Evolutionary conservation across 2,797 vertebrate genomes (phyloP).

Genomic region (Sphaeramia orbicularis): DNA sequence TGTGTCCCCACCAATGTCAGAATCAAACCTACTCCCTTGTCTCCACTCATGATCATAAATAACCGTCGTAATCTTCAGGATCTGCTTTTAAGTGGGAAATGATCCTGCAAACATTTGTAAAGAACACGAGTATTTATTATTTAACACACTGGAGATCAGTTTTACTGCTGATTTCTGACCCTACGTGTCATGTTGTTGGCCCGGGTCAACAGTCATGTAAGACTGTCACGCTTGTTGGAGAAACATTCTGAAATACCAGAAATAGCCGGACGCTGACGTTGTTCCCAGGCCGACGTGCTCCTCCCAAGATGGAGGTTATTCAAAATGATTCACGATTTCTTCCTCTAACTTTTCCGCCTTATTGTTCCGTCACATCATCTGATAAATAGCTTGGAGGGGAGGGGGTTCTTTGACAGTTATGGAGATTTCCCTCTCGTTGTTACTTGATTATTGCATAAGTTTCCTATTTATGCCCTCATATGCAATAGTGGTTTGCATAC

Average conservation of each 20-base stretch:
- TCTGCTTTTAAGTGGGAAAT: not conserved
- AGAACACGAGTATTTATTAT: not conserved
- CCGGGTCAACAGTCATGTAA: slow-evolving; percentile 17
- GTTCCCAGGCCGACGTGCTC: slow-evolving; percentile 21
- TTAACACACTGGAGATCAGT: not conserved
- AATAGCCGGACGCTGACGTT: slow-evolving; percentile 30
- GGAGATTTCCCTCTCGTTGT: slow-evolving; percentile 22
- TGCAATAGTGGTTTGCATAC: slow-evolving; percentile 10
- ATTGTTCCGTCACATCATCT: not conserved
- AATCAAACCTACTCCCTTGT: no score
- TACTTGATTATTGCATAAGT: slow-evolving; percentile 15
- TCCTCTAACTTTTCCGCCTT: slow-evolving; percentile 19
- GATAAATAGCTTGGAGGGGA: not conserved
- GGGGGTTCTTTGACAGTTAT: slow-evolving; percentile 10
- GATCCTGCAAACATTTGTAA: slow-evolving; percentile 4
- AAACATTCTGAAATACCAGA: slow-evolving; percentile 28
- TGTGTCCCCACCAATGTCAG: no score
- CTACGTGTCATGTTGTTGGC: slow-evolving; percentile 11
- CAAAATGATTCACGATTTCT: slow-evolving; percentile 5
- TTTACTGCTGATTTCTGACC: slow-evolving; percentile 2
- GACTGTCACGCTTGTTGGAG: slow-evolving; percentile 31
- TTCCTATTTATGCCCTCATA: slow-evolving; percentile 14
- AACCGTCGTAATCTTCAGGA: not conserved
- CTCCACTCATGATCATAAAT: not conserved
- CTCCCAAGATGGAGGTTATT: slow-evolving; percentile 29